Evolutionary conservation across 2,113 vertebrate genomes (phyloP).

Genomic region (Mirounga angustirostris): DNA sequence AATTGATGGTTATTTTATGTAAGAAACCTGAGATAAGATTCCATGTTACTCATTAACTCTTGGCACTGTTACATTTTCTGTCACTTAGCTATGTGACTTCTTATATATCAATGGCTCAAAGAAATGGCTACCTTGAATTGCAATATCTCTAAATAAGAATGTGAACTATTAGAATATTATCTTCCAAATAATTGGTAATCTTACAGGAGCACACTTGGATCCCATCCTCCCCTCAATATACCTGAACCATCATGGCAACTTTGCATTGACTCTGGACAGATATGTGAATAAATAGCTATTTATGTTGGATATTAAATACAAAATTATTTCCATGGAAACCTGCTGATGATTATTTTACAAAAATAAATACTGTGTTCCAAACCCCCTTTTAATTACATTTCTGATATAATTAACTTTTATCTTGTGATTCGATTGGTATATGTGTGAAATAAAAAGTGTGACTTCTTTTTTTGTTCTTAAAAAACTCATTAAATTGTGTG

Average conservation of each 20-base stretch:
- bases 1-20: not conserved
- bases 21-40: not conserved
- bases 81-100: not conserved
- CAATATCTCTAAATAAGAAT: not conserved
- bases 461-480: conserved; percentile 21
- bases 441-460: conserved; percentile 41
- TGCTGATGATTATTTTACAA: conserved; percentile 20
- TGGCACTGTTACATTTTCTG: not conserved
- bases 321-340: not conserved
- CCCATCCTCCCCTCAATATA: not conserved
- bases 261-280: not conserved
- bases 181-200: conserved; percentile 10
- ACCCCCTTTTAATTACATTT: not conserved
- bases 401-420: conserved; percentile 41
- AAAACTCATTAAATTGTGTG: conserved; percentile 52
- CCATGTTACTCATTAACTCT: not conserved
- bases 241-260: not conserved
- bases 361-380: not conserved
- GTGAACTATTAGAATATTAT: not conserved
- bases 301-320: not conserved
- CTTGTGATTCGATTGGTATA: not conserved
- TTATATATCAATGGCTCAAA: not conserved
- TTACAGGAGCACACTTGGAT: not conserved
- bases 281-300: not conserved
- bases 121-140: not conserved